Evolutionary conservation across 1,140 invertebrate genomes (phyloP).

Genomic region (Trichonephila inaurata): DNA sequence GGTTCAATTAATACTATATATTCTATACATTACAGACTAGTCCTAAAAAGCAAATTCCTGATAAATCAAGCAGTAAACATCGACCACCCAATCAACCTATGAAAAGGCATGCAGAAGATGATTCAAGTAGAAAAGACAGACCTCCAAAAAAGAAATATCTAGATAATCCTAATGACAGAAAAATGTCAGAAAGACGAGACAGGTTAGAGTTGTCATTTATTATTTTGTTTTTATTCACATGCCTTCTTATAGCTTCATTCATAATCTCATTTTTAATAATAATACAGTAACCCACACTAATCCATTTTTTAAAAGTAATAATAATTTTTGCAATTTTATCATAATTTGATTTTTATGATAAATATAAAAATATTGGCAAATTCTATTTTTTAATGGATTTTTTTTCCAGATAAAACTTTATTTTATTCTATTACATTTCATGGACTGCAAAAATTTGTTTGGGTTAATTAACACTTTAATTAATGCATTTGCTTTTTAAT

Average conservation of each 20-base stretch:
- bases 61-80: slow-evolving; percentile 63
- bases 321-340: too few relatives aligned
- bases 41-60: slow-evolving; percentile 42
- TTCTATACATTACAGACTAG: background rate
- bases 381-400: too few relatives aligned
- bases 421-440: too few relatives aligned
- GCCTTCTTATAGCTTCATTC: background rate
- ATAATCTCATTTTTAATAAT: background rate
- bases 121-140: slow-evolving; percentile 66
- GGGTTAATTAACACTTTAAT: too few relatives aligned
- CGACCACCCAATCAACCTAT: background rate
- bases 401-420: too few relatives aligned
- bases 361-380: too few relatives aligned
- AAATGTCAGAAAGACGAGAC: slow-evolving; percentile 55
- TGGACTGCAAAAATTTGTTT: too few relatives aligned
- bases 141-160: slow-evolving; percentile 63
- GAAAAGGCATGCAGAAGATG: slow-evolving; percentile 57
- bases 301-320: too few relatives aligned
- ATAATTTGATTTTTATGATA: too few relatives aligned
- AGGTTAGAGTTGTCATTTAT: background rate
- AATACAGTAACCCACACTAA: too few relatives aligned
- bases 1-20: too few relatives aligned
- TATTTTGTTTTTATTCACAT: background rate
- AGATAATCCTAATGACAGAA: slow-evolving; percentile 46
- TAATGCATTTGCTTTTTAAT: too few relatives aligned